These are phyloP conservation scores for Apistogramma diplotaenia DNA, from an alignment of 2,113 vertebrate genomes.

Conservation along the genomic window DNA sequence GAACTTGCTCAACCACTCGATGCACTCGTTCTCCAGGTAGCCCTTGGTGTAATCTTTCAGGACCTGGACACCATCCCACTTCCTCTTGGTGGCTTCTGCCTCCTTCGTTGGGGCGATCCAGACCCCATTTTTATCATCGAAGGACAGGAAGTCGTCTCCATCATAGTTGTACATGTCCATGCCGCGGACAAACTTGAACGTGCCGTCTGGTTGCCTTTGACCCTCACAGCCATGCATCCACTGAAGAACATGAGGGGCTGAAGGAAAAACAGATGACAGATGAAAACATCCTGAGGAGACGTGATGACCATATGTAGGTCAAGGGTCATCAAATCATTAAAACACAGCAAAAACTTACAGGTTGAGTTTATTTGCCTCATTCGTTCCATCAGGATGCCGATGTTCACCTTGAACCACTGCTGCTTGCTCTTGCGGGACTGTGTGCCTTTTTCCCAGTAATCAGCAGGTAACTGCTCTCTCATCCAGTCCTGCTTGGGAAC, in stretches of 20 bases:
- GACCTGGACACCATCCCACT: background rate
- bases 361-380: background rate
- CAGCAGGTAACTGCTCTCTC: fast-evolving
- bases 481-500: conserved; percentile 64
- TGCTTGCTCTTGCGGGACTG: conserved; percentile 59
- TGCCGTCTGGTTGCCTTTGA: too few species aligned
- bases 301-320: background rate
- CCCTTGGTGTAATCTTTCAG: conserved; percentile 59
- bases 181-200: too few species aligned
- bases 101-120: fast-evolving
- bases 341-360: too few species aligned
- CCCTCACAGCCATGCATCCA: too few species aligned
- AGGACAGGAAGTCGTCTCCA: background rate
- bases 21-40: conserved; percentile 50
- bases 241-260: fast-evolving
- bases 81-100: fast-evolving
- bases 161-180: background rate
- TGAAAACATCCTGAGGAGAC: background rate
- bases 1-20: conserved; percentile 51
- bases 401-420: conserved; percentile 73
- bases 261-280: fast-evolving
- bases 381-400: conserved; percentile 50
- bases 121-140: fast-evolving
- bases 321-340: background rate
- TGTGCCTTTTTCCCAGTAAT: conserved; percentile 68